These are phyloP conservation scores for Calidris pugnax DNA, from an alignment of 2,113 vertebrate species.

Conservation along the genomic window DNA sequence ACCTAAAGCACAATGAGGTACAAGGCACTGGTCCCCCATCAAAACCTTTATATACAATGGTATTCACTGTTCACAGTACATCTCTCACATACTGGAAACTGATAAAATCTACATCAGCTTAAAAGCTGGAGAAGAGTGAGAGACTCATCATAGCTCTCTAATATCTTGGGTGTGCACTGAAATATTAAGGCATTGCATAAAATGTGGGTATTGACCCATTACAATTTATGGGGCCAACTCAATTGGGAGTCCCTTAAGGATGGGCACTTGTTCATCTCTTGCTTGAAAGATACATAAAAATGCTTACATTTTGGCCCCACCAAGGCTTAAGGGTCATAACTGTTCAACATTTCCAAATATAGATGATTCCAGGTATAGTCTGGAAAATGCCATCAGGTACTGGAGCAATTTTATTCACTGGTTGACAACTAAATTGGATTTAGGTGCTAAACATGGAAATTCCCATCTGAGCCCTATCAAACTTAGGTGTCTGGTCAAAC, in stretches of 20 bases:
- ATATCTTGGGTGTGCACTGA: not conserved
- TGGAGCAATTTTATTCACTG: not conserved
- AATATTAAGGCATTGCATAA: not conserved
- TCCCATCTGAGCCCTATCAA: not conserved
- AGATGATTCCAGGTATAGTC: not conserved
- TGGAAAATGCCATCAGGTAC: not conserved
- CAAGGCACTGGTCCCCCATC: not conserved
- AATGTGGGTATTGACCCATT: not conserved
- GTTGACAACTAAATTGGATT: not conserved
- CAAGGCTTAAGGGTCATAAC: not conserved
- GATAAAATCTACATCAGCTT: not conserved
- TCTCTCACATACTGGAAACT: not conserved
- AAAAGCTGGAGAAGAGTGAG: not conserved
- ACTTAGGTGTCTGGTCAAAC: not conserved
- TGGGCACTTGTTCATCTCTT: not conserved
- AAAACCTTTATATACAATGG: not conserved
- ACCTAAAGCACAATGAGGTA: not conserved
- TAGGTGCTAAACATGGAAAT: not conserved
- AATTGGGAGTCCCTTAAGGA: not conserved
- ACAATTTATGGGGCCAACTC: not conserved
- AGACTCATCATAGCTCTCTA: not conserved
- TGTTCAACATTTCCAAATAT: not conserved
- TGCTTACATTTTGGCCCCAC: fast-evolving
- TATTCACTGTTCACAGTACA: not conserved
- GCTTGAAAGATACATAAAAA: not conserved